A percentile compares a stretch with the other conserved stretches of the same genome.
Conservation (phyloP, 1,140 invertebrate genomes). For the Bombus breviceps region DNA sequence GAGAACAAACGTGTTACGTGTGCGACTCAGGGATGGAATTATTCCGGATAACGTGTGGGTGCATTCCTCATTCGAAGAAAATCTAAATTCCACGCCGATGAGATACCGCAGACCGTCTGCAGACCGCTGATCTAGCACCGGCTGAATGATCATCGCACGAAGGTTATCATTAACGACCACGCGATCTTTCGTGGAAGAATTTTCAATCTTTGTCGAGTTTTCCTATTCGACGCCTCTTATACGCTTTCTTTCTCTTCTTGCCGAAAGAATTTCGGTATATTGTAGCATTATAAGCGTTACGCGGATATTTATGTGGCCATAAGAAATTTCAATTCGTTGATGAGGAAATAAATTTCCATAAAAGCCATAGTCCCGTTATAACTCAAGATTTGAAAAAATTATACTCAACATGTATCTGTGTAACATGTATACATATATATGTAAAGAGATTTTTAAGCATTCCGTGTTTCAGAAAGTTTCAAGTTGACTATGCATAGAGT, state of each 20-base stretch:
- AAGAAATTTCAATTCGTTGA: too few species aligned
- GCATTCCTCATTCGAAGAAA: slow-evolving; percentile 30
- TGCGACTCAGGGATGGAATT: slow-evolving; percentile 69
- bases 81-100: slow-evolving; percentile 58
- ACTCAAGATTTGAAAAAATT: not conserved
- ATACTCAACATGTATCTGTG: not conserved
- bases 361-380: not conserved
- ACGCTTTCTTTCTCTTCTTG: not conserved
- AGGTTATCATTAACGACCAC: slow-evolving; percentile 3
- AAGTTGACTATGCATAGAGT: not conserved
- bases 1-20: slow-evolving; percentile 45
- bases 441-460: not conserved
- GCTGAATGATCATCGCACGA: slow-evolving; percentile 20
- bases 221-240: not conserved
- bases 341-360: not conserved
- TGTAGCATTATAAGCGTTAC: too few species aligned
- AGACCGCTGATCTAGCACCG: slow-evolving; percentile 32
- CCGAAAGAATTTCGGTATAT: not conserved
- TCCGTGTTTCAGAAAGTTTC: not conserved
- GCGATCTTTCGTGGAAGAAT: not conserved
- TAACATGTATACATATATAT: not conserved
- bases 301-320: too few species aligned
- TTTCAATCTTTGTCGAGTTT: not conserved
- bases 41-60: slow-evolving; percentile 41
- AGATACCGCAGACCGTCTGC: slow-evolving; percentile 34